Base-by-base conservation (phyloP, 2,797 vertebrate genomes). In the Poeciliopsis gracilis region DNA sequence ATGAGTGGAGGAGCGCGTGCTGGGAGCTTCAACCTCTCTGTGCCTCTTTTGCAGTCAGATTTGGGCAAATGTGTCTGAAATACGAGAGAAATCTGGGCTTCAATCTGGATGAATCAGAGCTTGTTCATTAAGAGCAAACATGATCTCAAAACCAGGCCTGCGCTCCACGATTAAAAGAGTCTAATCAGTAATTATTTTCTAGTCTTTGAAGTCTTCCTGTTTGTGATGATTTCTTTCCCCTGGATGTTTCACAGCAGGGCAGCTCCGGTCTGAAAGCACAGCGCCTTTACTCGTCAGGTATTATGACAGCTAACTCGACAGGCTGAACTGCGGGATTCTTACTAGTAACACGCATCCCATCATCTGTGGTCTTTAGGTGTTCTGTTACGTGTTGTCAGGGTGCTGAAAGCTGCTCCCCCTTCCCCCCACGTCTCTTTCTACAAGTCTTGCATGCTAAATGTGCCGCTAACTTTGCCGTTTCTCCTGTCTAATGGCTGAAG, bases 211-310 rank as follows among this genome's bases (percentile, higher is more conserved):
- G 51, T 72, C 38, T 75, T 66, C 75, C 38, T 33, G 30, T 38
- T 82, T 25, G 73, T 80, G 47, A 89, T 90, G 8, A 71, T 71
- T 84, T 72, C 82, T 69, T 57, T 77, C n/a, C 18, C 82, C 78
- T 70, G 84, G 66, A 33, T 79, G 53, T 86, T 85, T 86, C 88
- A 86, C 93, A 90, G 87, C 87, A 83, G 77, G n/a, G 73, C 82
- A 25, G 76, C 82, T n/a, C 86, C 91, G 74, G 72, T 88, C 82
- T 93, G 92, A 92, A 88, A 77, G 74, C 67, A 81, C 79, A 76
- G 47, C 74, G 82, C 63, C 59, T 13, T 88, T 86, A 82, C 73
- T 75, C 74, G 70, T 84, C 86, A 93, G 92, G 86, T 93, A 91
- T 81, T 77, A 77, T 13, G 80, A 69, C 73, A 30, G 51, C 43